A percentile compares a stretch with the other conserved stretches of the same genome.
phyloP scores from a whole-genome alignment of 2,888 invertebrate genomes.

The Metallyticus violacea region DNA sequence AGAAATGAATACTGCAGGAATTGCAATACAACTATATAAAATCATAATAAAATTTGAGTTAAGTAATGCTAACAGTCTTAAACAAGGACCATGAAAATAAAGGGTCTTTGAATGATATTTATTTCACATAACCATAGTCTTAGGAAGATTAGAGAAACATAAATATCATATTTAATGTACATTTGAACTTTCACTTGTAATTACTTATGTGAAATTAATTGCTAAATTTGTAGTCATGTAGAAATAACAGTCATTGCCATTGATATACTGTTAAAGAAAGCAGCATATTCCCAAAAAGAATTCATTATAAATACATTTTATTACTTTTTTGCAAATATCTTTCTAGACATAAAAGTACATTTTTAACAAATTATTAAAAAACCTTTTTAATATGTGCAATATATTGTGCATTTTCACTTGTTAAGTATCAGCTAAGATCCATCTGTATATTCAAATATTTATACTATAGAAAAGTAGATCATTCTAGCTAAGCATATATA shows the following conservation, averaged over 20 bases:
- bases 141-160: not conserved
- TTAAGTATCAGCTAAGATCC: not conserved
- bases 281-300: not conserved
- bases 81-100: too few relatives aligned
- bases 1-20: too few relatives aligned
- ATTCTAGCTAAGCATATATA: not conserved
- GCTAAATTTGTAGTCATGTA: not conserved
- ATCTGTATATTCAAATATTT: not conserved
- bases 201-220: not conserved
- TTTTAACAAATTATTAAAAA: too few relatives aligned
- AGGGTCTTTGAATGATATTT: not conserved
- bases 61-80: too few relatives aligned
- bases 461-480: not conserved
- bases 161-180: not conserved
- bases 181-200: not conserved
- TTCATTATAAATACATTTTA: not conserved
- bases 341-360: not conserved
- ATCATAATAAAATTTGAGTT: too few relatives aligned
- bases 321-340: not conserved
- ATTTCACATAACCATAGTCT: not conserved
- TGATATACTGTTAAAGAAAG: not conserved
- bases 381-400: not conserved
- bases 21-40: too few relatives aligned
- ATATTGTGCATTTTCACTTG: not conserved
- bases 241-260: not conserved